A percentile compares a stretch with the other conserved stretches of the same genome.
Conservation (phyloP, 2,888 invertebrate species). For the Drosophila tripunctata region DNA sequence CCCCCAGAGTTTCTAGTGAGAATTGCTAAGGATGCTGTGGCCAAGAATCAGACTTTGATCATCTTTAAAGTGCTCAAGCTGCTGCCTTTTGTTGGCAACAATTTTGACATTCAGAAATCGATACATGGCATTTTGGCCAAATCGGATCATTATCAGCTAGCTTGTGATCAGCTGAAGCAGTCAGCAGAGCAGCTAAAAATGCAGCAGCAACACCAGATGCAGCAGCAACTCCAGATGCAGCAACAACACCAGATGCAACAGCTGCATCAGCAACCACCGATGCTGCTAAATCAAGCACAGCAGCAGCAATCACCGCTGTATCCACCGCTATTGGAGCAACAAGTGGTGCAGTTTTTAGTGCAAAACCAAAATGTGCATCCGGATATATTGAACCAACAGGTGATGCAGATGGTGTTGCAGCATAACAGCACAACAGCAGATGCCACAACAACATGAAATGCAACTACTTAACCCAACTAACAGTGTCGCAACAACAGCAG, state of each 20-base stretch:
- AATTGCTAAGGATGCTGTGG: constrained; percentile 8
- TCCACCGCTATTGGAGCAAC: not conserved
- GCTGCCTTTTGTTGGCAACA: no score
- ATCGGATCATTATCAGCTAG: not conserved
- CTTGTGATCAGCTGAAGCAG: not conserved
- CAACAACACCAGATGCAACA: not conserved
- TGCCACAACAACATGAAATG: not conserved
- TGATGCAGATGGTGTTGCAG: not conserved
- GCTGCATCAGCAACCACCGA: not conserved
- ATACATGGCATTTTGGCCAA: not conserved
- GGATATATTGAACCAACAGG: not conserved
- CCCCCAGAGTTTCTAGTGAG: constrained; percentile 13
- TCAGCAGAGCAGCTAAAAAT: not conserved
- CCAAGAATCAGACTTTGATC: not conserved
- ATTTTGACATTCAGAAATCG: no score
- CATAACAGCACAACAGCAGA: not conserved
- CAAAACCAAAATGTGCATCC: no score
- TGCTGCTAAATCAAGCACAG: no score
- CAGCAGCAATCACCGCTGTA: not conserved
- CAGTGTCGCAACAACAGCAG: not conserved
- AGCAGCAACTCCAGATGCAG: not conserved
- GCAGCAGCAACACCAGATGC: not conserved
- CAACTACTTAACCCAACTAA: no score
- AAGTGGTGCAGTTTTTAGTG: not conserved
- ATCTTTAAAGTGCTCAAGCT: not conserved